Evolutionary conservation across 1,140 invertebrate genomes (phyloP).

Genomic region (Temnothorax nylanderi): DNA sequence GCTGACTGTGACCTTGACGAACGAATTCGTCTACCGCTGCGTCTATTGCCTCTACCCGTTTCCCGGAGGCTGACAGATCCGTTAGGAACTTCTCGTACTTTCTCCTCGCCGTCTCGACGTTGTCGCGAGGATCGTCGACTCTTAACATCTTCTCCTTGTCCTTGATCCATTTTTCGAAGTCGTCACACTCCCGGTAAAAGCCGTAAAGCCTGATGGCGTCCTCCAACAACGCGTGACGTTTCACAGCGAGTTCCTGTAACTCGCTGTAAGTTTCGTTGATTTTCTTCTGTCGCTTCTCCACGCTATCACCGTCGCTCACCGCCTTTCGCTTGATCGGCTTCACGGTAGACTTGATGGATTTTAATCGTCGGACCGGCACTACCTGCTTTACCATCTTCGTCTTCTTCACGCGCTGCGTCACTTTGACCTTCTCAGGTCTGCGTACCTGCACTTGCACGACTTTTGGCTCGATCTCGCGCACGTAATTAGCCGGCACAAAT

Average conservation of each 20-base stretch:
- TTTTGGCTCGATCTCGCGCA: conserved; percentile 96
- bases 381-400: conserved; percentile 95
- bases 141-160: conserved; percentile 96
- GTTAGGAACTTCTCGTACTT: conserved; percentile 99
- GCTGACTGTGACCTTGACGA: conserved; percentile 94
- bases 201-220: conserved; percentile 97
- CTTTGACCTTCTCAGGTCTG: conserved; percentile 93
- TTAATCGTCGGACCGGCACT: conserved; percentile 90
- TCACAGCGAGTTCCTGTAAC: conserved; percentile 92
- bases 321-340: conserved; percentile 86
- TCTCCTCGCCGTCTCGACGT: conserved; percentile 96
- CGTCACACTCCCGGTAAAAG: conserved; percentile 99
- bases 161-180: conserved; percentile 98
- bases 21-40: conserved; percentile 95
- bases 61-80: conserved; percentile 96
- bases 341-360: conserved; percentile 85
- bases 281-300: conserved; percentile 92
- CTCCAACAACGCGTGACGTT: conserved; percentile 93
- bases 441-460: conserved; percentile 93
- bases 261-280: conserved; percentile 94
- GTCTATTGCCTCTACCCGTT: conserved; percentile 96
- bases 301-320: conserved; percentile 90
- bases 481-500: conserved; percentile 99
- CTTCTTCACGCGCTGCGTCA: conserved; percentile 95
- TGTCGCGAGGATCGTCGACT: conserved; percentile 93